Evolutionary conservation across 1,140 invertebrate genomes (phyloP).

Genomic region (Drosophila lacertosa): DNA sequence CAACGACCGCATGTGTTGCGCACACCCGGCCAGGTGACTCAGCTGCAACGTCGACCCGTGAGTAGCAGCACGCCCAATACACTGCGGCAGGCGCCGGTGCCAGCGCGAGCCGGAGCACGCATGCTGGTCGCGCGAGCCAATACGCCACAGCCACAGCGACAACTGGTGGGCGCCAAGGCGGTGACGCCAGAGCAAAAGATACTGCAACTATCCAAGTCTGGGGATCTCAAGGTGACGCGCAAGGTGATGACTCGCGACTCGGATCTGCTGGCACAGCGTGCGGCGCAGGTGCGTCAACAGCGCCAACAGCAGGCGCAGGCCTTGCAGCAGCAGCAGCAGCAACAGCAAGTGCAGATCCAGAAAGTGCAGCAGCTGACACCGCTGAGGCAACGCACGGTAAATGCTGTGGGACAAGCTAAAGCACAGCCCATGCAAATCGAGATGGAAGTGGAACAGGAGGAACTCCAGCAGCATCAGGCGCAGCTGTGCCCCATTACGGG

Average conservation of each 20-base stretch:
- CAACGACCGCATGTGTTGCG: conserved; percentile 65
- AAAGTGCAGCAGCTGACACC: conserved; percentile 62
- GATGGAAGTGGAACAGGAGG: conserved; percentile 64
- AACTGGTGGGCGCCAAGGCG: conserved; percentile 39
- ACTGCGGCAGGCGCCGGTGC: conserved; percentile 25
- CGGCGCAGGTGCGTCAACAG: conserved; percentile 56
- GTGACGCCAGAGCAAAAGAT: conserved; percentile 83
- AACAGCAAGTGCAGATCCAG: conserved; percentile 57
- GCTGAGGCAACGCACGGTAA: conserved; percentile 28
- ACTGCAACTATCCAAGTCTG: conserved; percentile 77
- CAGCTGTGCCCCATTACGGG: conserved; percentile 78
- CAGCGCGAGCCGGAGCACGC: conserved; percentile 43
- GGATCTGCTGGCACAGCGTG: conserved; percentile 61
- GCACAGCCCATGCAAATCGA: conserved; percentile 39
- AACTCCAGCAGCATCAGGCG: conserved; percentile 64
- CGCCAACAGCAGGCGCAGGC: conserved; percentile 54
- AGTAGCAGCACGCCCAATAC: conserved; percentile 29
- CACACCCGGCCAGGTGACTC: conserved; percentile 44
- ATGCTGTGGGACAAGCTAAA: conserved; percentile 15
- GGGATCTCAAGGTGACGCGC: conserved; percentile 81
- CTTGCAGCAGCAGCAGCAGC: conserved; percentile 49
- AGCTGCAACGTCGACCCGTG: conserved; percentile 44
- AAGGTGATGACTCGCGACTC: conserved; percentile 80
- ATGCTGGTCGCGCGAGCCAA: conserved; percentile 26
- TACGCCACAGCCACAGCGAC: conserved; percentile 39